Percentiles rank a stretch among this genome's conserved stretches.
Conservation (phyloP, 1,140 invertebrate species). For the Sinonovacula constricta region DNA sequence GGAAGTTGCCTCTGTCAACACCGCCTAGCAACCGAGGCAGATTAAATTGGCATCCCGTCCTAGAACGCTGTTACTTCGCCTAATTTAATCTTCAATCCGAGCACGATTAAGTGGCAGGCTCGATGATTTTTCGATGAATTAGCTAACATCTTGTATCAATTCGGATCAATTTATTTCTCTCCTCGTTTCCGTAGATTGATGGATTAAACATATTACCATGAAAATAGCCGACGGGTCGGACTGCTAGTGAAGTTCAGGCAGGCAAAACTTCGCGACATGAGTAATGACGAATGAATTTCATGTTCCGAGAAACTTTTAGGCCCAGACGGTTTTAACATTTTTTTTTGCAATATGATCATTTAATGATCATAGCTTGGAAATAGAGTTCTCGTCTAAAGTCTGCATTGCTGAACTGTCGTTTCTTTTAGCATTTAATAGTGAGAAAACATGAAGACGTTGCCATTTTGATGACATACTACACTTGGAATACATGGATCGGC, state of each 20-base stretch:
- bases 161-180: conserved; percentile 42
- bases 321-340: no score
- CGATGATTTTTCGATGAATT: conserved; percentile 55
- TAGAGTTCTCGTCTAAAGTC: no score
- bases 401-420: no score
- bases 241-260: not conserved
- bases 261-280: not conserved
- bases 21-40: conserved; percentile 22
- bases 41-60: conserved; percentile 51
- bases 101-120: conserved; percentile 48
- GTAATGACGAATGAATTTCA: not conserved
- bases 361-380: no score
- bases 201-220: conserved; percentile 48
- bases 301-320: no score
- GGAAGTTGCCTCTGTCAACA: conserved; percentile 47
- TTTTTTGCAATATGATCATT: no score
- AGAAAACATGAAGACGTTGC: no score
- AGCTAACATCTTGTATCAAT: conserved; percentile 54
- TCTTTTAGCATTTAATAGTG: no score
- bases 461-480: no score
- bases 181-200: conserved; percentile 29
- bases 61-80: conserved; percentile 24
- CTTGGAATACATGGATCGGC: no score
- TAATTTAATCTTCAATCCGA: conserved; percentile 55
- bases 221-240: not conserved